Evolutionary conservation across 2,888 invertebrate genomes (phyloP).

Genomic region (Rhaphigaster nebulosa): DNA sequence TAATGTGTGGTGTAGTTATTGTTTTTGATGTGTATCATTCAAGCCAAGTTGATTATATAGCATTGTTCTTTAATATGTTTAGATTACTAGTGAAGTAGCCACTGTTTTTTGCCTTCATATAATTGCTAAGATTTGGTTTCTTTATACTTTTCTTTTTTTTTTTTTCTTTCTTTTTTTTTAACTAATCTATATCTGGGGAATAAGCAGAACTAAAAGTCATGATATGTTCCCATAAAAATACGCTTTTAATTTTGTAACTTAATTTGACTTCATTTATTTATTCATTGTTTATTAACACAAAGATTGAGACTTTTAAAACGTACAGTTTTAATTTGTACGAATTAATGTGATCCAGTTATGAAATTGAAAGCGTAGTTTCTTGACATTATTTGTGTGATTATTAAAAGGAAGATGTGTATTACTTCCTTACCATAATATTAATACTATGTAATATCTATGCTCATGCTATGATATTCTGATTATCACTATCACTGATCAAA

Average conservation of each 20-base stretch:
- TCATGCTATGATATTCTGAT: conserved; percentile 59
- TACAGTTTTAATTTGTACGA: not conserved
- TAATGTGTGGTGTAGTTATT: conserved; percentile 58
- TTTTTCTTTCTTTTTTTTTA: conserved; percentile 37
- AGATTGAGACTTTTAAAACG: conserved; percentile 49
- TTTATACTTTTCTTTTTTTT: conserved; percentile 44
- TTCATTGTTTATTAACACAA: conserved; percentile 38
- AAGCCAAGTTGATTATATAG: conserved; percentile 51
- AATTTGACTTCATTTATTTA: conserved; percentile 43
- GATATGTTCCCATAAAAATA: conserved; percentile 54
- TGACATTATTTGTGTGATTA: conserved; percentile 62
- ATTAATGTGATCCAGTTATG: conserved; percentile 53
- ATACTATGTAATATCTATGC: conserved; percentile 57
- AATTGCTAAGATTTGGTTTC: conserved; percentile 59
- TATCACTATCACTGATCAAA: conserved; percentile 59
- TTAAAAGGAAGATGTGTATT: conserved; percentile 52
- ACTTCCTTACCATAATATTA: conserved; percentile 58
- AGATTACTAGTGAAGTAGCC: conserved; percentile 60
- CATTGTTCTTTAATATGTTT: conserved; percentile 60
- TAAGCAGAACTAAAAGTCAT: conserved; percentile 55
- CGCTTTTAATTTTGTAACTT: conserved; percentile 57
- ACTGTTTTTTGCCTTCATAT: conserved; percentile 59
- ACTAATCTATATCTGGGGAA: conserved; percentile 58
- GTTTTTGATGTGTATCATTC: conserved; percentile 54
- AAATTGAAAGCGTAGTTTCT: conserved; percentile 60